A percentile compares a stretch with the other conserved stretches of the same genome.
phyloP scores from a whole-genome alignment of 2,113 vertebrate species.

The Hyperopisus bebe region DNA sequence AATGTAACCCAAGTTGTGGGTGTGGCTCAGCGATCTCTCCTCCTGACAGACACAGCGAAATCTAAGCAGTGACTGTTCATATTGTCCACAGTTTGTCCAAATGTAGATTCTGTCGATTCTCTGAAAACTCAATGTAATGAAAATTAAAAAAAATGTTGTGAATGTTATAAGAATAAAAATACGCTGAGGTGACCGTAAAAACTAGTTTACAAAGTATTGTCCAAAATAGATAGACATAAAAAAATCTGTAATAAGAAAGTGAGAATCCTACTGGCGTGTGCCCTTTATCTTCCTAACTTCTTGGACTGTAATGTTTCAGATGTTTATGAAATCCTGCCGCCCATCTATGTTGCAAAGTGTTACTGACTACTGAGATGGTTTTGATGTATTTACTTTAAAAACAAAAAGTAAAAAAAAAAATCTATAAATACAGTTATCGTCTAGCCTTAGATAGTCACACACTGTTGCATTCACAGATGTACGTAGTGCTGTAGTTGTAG shows the following conservation, averaged over 20 bases:
- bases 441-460: slow-evolving; percentile 71
- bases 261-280: slow-evolving; percentile 31
- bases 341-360: slow-evolving; percentile 70
- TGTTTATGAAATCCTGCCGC: slow-evolving; percentile 71
- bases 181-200: slow-evolving; percentile 45
- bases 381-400: slow-evolving; percentile 68
- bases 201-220: slow-evolving; percentile 44
- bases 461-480: slow-evolving; percentile 64
- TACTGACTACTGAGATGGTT: slow-evolving; percentile 70
- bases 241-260: slow-evolving; percentile 28
- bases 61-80: slow-evolving; percentile 31
- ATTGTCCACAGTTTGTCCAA: slow-evolving; percentile 44
- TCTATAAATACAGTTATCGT: slow-evolving; percentile 62
- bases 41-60: slow-evolving; percentile 6
- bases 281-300: slow-evolving; percentile 48
- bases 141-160: slow-evolving; percentile 42
- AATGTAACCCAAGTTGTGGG: neutral
- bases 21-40: neutral
- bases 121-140: slow-evolving; percentile 40
- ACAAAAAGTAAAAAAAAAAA: slow-evolving; percentile 39
- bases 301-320: slow-evolving; percentile 55
- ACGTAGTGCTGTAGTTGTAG: slow-evolving; percentile 52
- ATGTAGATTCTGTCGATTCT: slow-evolving; percentile 41
- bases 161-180: slow-evolving; percentile 38
- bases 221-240: slow-evolving; percentile 35